A percentile compares a stretch with the other conserved stretches of the same genome.
Conservation (phyloP, 1,140 invertebrate species). For the Brachionus paranguensis region DNA sequence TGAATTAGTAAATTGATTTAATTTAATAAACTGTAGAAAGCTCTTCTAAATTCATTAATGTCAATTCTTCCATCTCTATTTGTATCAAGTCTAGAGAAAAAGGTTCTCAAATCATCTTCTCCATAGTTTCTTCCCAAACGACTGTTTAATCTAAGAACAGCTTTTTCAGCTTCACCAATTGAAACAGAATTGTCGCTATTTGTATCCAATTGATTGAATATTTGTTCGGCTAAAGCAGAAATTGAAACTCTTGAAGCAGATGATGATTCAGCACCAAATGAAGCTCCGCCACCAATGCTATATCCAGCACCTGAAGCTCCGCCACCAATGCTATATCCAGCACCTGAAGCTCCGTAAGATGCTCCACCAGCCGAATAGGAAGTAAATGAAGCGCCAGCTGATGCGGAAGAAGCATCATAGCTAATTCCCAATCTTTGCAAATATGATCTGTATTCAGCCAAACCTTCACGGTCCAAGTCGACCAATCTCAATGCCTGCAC, state of each 20-base stretch:
- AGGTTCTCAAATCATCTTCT: conserved; percentile 1
- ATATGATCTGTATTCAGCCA: conserved; percentile 29
- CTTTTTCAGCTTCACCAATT: conserved; percentile 17
- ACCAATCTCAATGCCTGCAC: conserved; percentile 20
- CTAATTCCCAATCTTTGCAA: conserved; percentile 27
- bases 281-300: not conserved
- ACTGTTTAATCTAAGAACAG: conserved; percentile 23
- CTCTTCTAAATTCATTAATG: conserved; percentile 2
- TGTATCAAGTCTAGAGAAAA: not conserved
- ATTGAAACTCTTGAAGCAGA: conserved; percentile 16
- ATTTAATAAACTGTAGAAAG: conserved; percentile 7
- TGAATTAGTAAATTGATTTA: not conserved
- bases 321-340: not conserved
- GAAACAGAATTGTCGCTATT: not conserved
- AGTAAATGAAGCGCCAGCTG: not conserved
- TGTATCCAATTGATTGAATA: conserved; percentile 11
- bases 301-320: not conserved
- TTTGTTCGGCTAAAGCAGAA: conserved; percentile 10
- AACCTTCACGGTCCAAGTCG: conserved; percentile 29
- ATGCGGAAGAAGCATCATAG: not conserved
- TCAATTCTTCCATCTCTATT: conserved; percentile 22
- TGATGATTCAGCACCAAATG: not conserved
- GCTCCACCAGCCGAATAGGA: not conserved
- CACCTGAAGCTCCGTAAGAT: not conserved
- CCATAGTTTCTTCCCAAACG: conserved; percentile 21